A percentile compares a stretch with the other conserved stretches of the same genome.
Conservation (phyloP, 2,113 vertebrate genomes). For the Ornithorhynchus anatinus region DNA sequence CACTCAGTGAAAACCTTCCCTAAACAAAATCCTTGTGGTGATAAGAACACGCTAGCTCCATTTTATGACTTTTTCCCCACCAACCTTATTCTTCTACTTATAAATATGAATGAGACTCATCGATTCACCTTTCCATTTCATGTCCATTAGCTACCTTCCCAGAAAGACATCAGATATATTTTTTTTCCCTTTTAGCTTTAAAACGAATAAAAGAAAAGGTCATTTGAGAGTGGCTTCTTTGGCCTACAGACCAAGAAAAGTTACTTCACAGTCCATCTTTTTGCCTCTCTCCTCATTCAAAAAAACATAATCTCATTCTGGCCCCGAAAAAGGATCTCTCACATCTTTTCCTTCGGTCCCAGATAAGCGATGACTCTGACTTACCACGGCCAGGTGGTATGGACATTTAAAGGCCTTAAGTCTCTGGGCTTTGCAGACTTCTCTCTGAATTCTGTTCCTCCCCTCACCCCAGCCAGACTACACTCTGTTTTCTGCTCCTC, state of each 20-base stretch:
- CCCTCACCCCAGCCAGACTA: too few relatives aligned
- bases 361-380: background rate
- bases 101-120: conserved; percentile 51
- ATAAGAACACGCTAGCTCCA: conserved; percentile 23
- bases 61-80: conserved; percentile 40
- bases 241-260: background rate
- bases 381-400: too few relatives aligned
- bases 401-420: too few relatives aligned
- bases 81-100: conserved; percentile 43
- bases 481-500: too few relatives aligned
- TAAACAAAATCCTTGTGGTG: conserved; percentile 38
- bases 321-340: background rate
- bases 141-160: conserved; percentile 38
- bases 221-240: background rate
- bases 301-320: background rate
- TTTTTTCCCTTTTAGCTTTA: conserved; percentile 17
- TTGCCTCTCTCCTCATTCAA: background rate
- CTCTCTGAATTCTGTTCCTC: too few relatives aligned
- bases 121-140: conserved; percentile 41
- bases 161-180: conserved; percentile 27
- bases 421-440: too few relatives aligned
- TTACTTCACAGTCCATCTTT: background rate
- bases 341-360: background rate
- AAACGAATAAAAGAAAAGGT: conserved; percentile 26
- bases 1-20: background rate